phyloP scores from a whole-genome alignment of 2,888 invertebrate genomes.

The Philaethria dido region DNA sequence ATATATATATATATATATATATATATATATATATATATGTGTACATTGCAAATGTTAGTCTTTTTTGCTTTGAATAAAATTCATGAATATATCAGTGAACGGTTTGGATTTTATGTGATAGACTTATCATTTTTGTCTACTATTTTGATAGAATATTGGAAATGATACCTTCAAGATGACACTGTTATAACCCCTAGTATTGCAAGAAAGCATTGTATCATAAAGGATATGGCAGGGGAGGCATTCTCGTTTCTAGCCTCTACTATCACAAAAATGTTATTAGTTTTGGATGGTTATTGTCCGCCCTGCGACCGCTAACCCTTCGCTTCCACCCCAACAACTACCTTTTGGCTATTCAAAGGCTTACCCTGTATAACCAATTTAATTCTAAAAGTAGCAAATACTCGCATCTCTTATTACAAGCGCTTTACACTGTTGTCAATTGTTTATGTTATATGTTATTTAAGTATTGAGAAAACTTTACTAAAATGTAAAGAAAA shows the following conservation, averaged over 20 bases:
- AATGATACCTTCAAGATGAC: constrained; percentile 58
- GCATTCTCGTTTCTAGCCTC: constrained; percentile 66
- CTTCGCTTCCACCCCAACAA: constrained; percentile 66
- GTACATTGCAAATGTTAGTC: background rate
- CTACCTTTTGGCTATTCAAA: constrained; percentile 46
- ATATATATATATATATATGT: too few relatives aligned
- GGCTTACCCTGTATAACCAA: constrained; percentile 46
- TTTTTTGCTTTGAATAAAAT: constrained; percentile 1
- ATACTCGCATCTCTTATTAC: constrained; percentile 9
- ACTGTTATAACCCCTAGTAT: constrained; percentile 61
- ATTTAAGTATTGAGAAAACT: background rate
- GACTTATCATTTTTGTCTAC: constrained; percentile 15
- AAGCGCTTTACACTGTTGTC: background rate
- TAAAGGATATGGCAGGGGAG: constrained; percentile 70
- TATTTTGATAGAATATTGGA: constrained; percentile 49
- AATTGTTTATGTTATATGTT: too few relatives aligned
- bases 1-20: too few relatives aligned
- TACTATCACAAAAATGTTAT: constrained; percentile 81
- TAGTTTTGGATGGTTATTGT: constrained; percentile 80
- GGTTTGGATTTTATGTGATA: constrained; percentile 4
- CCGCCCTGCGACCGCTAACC: constrained; percentile 66
- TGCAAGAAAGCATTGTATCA: constrained; percentile 42
- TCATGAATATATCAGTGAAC: constrained; percentile 2
- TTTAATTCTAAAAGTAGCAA: constrained; percentile 43
- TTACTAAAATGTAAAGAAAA: background rate